Evolutionary conservation across 2,888 invertebrate genomes (phyloP), one percentile per base, ranked within the genome.

Genomic region (Prenolepis imparis): DNA sequence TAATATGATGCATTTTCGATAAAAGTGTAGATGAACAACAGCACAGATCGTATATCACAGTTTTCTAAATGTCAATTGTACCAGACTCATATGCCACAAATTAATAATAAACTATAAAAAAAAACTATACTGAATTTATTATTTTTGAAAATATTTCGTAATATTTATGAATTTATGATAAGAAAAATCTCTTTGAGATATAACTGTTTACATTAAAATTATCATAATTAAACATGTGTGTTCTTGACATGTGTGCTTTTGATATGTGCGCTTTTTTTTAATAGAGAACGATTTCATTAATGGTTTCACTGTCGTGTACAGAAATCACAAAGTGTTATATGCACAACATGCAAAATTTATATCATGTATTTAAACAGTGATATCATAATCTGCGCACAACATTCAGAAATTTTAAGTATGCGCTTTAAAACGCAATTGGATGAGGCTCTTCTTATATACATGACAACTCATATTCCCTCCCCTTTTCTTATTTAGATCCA

Each of bases 301-400:
- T 0, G 9, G 32, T 52, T 74, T 44, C 12, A 41, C 64, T 52
- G 36, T n/a, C 12, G 39, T 52, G 41, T 32, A 55, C 41, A 57
- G 24, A 24, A 28, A 72, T n/a, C 39, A 55, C 32, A 28, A 32
- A 52, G 21, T n/a, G n/a, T 12, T 18, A 36, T n/a, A 24, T 12
- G 9, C 36, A 3, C 1, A 73, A 32, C 15, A 21, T 15, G 6
- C 6, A 59, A 68, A 68, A 78, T 59, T 59, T 24, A 28, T 44
- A 59, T 72, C 44, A 59, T 24, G 72, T 73, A 73, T 80, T 78
- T 73, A 39, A 57, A 68, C 21, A 11, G 48, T 72, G 59, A 70
- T 78, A 78, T 70, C 57, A 21, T 28, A 21, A 59, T 72, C 39
- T 77, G 39, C 39, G 78, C 57, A 57, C 12, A 41, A 39, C 21